phyloP scores from a whole-genome alignment of 2,888 invertebrate genomes.

The Syrista parreyssii region DNA sequence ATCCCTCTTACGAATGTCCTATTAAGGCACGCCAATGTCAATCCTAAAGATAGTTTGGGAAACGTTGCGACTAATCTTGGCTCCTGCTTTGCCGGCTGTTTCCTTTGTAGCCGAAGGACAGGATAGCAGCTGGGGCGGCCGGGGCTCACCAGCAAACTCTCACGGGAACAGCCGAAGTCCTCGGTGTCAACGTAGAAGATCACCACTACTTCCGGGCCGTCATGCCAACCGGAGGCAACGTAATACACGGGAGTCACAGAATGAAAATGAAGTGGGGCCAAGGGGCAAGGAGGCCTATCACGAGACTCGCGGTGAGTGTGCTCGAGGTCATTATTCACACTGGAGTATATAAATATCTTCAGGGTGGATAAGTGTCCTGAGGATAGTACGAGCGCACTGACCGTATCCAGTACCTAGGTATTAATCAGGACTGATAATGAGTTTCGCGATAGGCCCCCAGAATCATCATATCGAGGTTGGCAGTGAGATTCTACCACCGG shows the following conservation, averaged over 20 bases:
- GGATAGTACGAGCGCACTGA: constrained; percentile 5
- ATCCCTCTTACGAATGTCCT: background rate
- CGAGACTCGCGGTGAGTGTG: constrained; percentile 58
- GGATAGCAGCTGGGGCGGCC: constrained; percentile 62
- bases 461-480: constrained; percentile 61
- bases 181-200: constrained; percentile 47
- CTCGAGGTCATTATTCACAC: constrained; percentile 16
- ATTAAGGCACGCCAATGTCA: background rate
- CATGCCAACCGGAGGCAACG: constrained; percentile 47
- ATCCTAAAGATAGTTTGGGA: background rate
- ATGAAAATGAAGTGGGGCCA: constrained; percentile 40
- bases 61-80: constrained; percentile 28
- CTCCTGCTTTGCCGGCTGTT: constrained; percentile 55
- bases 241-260: constrained; percentile 40
- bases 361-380: background rate
- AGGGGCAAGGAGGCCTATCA: constrained; percentile 49
- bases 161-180: constrained; percentile 49
- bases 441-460: constrained; percentile 43
- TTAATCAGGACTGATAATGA: constrained; percentile 34
- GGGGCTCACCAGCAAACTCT: constrained; percentile 45
- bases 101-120: constrained; percentile 60
- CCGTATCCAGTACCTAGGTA: constrained; percentile 1
- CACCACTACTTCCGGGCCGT: constrained; percentile 38
- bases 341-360: background rate
- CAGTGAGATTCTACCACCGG: constrained; percentile 61